Percentiles rank a stretch among this genome's conserved stretches.
phyloP scores from a whole-genome alignment of 2,797 vertebrate species.

The Lepilemur septentrionalis region DNA sequence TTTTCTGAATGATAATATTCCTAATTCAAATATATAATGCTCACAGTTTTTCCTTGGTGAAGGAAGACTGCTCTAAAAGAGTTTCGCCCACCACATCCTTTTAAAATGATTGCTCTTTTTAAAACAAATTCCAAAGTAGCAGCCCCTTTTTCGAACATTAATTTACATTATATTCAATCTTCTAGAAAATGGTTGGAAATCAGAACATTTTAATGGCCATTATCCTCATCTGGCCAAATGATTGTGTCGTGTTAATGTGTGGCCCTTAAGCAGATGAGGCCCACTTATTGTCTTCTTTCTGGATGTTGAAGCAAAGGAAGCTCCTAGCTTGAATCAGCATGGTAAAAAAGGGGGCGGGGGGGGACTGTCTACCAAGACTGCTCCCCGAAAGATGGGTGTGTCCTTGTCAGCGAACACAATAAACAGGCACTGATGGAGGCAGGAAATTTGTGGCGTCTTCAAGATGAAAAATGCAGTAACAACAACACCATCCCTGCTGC shows the following conservation, averaged over 20 bases:
- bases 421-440: not conserved
- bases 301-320: not conserved
- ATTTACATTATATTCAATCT: slow-evolving; percentile 64
- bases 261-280: slow-evolving; percentile 66
- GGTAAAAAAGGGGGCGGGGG: not conserved
- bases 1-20: slow-evolving; percentile 82
- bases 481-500: not conserved
- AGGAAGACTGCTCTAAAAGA: slow-evolving; percentile 74
- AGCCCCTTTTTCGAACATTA: slow-evolving; percentile 76
- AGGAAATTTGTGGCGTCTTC: not conserved
- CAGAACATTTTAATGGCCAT: slow-evolving; percentile 66
- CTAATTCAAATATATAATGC: slow-evolving; percentile 82
- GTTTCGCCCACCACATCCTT: slow-evolving; percentile 64
- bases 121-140: slow-evolving; percentile 81
- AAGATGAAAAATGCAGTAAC: not conserved
- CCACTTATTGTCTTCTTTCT: not conserved
- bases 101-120: slow-evolving; percentile 81
- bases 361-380: not conserved
- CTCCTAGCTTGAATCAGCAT: not conserved
- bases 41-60: slow-evolving; percentile 73
- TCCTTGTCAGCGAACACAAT: not conserved
- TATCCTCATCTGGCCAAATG: slow-evolving; percentile 46
- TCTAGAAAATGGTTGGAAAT: slow-evolving; percentile 67
- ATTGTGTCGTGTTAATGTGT: slow-evolving; percentile 41
- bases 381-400: not conserved